phyloP scores from a whole-genome alignment of 2,888 invertebrate genomes.

The Cryptus viduatorius region DNA sequence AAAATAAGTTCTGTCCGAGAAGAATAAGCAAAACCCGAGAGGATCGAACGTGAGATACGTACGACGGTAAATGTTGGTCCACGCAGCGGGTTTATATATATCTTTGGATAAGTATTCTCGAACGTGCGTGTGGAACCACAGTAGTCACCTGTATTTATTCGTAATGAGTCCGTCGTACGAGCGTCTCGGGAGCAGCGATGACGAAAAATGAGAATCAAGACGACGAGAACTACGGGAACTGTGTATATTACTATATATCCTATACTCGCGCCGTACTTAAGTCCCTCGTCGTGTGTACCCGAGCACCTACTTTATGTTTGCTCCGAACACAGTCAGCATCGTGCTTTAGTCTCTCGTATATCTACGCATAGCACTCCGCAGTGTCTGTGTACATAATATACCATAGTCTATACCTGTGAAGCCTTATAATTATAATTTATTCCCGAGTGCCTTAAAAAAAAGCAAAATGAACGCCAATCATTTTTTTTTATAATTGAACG shows the following conservation, averaged over 20 bases:
- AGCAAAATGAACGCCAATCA: background rate
- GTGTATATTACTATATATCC: slow-evolving; percentile 39
- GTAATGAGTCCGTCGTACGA: slow-evolving; percentile 70
- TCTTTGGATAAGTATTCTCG: slow-evolving; percentile 51
- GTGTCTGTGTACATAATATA: slow-evolving; percentile 43
- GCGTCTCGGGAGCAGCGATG: slow-evolving; percentile 47
- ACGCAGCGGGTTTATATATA: slow-evolving; percentile 45
- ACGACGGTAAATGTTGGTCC: slow-evolving; percentile 50
- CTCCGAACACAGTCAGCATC: slow-evolving; percentile 75
- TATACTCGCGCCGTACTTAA: slow-evolving; percentile 34
- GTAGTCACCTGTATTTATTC: slow-evolving; percentile 78
- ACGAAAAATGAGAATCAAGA: slow-evolving; percentile 22
- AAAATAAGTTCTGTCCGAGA: slow-evolving; percentile 36
- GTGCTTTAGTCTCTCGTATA: slow-evolving; percentile 48
- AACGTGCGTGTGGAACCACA: slow-evolving; percentile 65
- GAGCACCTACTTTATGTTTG: slow-evolving; percentile 74
- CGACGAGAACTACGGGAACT: slow-evolving; percentile 61
- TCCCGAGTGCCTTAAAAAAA: background rate
- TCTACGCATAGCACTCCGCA: slow-evolving; percentile 25
- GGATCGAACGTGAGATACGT: slow-evolving; percentile 19
- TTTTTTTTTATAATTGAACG: too few species aligned
- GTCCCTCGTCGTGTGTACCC: slow-evolving; percentile 56
- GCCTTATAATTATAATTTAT: slow-evolving; percentile 38
- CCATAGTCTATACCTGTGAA: slow-evolving; percentile 43
- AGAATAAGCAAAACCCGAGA: slow-evolving; percentile 18